These are phyloP conservation scores for Drosophila antonietae DNA, from an alignment of 2,888 invertebrate genomes.

Conservation along the genomic window DNA sequence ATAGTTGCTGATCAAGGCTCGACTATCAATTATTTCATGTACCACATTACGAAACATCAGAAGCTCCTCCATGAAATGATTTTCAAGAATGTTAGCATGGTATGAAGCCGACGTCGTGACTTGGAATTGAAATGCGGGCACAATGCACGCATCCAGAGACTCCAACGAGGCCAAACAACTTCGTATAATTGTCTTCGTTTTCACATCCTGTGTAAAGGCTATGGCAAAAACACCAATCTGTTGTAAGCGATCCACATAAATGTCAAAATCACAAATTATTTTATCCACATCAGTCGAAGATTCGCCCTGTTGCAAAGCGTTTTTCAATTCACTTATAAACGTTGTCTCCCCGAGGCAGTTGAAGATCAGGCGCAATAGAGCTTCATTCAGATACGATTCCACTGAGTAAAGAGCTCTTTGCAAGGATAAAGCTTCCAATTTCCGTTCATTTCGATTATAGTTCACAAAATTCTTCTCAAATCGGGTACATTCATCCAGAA, in stretches of 20 bases:
- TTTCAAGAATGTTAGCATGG: slow-evolving; percentile 79
- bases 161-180: slow-evolving; percentile 83
- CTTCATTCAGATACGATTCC: slow-evolving; percentile 82
- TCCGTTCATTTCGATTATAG: slow-evolving; percentile 70
- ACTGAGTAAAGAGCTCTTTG: slow-evolving; percentile 80
- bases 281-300: slow-evolving; percentile 58
- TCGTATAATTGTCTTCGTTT: slow-evolving; percentile 80
- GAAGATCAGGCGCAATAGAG: slow-evolving; percentile 78
- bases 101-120: slow-evolving; percentile 25
- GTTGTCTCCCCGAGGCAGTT: slow-evolving; percentile 73
- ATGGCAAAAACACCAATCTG: slow-evolving; percentile 84
- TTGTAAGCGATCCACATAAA: slow-evolving; percentile 81
- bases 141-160: slow-evolving; percentile 80
- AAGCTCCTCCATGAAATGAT: slow-evolving; percentile 82
- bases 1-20: slow-evolving; percentile 77
- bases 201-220: slow-evolving; percentile 77
- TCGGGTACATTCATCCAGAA: slow-evolving; percentile 75
- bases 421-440: slow-evolving; percentile 78
- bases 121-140: slow-evolving; percentile 78
- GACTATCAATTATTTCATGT: slow-evolving; percentile 82
- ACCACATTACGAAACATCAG: slow-evolving; percentile 73
- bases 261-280: slow-evolving; percentile 81
- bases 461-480: slow-evolving; percentile 77
- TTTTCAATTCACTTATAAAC: slow-evolving; percentile 64
- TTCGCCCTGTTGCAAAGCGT: slow-evolving; percentile 42